Conservation (phyloP, 2,797 vertebrate species). For the Mormyrus hasselquistii region DNA sequence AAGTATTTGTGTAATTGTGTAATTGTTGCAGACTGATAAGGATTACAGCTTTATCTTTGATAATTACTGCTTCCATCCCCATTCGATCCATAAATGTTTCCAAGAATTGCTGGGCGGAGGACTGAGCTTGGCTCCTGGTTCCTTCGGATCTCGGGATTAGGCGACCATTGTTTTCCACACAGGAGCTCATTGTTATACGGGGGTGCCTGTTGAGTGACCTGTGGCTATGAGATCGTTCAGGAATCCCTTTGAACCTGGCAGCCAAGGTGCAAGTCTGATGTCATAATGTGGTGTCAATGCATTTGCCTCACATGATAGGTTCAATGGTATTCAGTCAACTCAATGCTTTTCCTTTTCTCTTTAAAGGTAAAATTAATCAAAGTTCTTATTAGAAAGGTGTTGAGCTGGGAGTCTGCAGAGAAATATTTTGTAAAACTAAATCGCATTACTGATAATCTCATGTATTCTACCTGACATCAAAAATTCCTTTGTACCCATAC, state of each 20-base stretch:
- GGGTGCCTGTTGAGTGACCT: constrained; percentile 58
- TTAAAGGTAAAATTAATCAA: background rate
- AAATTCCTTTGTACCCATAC: background rate
- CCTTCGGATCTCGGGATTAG: constrained; percentile 58
- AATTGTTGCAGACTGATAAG: background rate
- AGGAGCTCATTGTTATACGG: constrained; percentile 58
- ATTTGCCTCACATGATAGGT: background rate
- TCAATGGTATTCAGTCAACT: background rate
- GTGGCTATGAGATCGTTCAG: background rate
- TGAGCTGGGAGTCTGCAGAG: background rate
- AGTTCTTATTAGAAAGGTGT: background rate
- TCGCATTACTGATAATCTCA: background rate
- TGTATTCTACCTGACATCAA: background rate
- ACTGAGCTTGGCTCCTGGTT: constrained; percentile 43
- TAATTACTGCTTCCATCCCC: background rate
- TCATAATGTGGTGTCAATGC: background rate
- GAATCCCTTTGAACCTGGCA: background rate
- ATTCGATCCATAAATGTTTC: constrained; percentile 11
- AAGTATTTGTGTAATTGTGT: background rate
- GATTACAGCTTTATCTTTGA: background rate
- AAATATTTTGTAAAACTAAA: background rate
- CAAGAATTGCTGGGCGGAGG: constrained; percentile 46
- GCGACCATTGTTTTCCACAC: constrained; percentile 71
- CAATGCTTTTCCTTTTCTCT: background rate
- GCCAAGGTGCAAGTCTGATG: background rate